These are phyloP conservation scores for Dioctria linearis DNA, from an alignment of 2,888 invertebrate genomes.

Conservation along the genomic window DNA sequence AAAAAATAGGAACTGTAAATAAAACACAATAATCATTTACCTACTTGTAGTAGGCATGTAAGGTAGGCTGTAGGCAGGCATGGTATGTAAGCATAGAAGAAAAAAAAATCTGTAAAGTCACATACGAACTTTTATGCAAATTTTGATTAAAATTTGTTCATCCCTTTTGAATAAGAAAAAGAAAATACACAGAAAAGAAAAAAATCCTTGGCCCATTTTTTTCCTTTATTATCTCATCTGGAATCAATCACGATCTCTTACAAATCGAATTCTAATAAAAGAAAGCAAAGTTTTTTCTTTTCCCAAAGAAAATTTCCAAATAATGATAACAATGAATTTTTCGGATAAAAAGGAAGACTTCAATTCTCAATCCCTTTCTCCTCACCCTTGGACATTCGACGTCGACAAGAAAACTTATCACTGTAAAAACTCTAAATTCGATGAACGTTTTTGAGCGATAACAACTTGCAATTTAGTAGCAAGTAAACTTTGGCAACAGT, in stretches of 20 bases:
- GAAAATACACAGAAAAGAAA: no score
- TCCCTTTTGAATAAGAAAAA: no score
- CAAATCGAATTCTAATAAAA: conserved; percentile 12
- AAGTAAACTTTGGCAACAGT: neutral
- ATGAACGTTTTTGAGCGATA: conserved; percentile 27
- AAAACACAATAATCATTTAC: no score
- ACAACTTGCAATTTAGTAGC: conserved; percentile 38
- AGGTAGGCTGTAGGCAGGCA: no score
- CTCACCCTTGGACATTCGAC: neutral
- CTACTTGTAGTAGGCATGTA: no score
- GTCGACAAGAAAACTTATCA: conserved; percentile 25
- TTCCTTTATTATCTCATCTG: conserved; percentile 9
- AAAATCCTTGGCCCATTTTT: neutral
- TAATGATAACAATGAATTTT: conserved; percentile 12
- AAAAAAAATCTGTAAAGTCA: no score
- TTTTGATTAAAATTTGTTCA: no score
- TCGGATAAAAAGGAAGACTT: conserved; percentile 15
- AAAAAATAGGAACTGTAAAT: no score
- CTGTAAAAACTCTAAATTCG: conserved; percentile 23
- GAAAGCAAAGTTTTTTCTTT: neutral
- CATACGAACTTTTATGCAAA: no score
- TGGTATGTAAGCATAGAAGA: no score
- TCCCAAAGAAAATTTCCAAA: neutral
- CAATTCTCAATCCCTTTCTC: no score
- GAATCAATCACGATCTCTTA: conserved; percentile 30